phyloP scores from a whole-genome alignment of 1,140 invertebrate species.

The Leptestheria dahalacensis region DNA sequence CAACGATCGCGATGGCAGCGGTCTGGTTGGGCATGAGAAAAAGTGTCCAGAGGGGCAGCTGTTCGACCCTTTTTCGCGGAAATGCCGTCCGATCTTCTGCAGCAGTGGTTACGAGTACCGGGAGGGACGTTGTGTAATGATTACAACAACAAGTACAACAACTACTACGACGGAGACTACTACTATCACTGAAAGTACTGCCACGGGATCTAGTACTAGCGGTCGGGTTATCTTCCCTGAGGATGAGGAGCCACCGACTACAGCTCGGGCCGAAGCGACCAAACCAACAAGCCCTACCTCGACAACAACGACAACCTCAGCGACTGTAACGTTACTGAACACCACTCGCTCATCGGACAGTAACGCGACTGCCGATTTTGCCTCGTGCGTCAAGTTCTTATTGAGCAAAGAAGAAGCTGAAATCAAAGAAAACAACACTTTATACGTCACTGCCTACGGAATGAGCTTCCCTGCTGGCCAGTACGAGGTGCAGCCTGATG shows the following conservation, averaged over 20 bases:
- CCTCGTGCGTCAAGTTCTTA: slow-evolving; percentile 30
- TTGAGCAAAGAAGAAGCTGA: slow-evolving; percentile 30
- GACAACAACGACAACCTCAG: not conserved
- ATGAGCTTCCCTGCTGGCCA: slow-evolving; percentile 24
- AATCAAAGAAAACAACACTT: slow-evolving; percentile 26
- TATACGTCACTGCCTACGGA: slow-evolving; percentile 29
- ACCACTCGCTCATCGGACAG: not conserved
- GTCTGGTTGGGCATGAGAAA: slow-evolving; percentile 27
- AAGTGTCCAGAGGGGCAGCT: slow-evolving; percentile 27
- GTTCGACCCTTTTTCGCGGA: slow-evolving; percentile 38
- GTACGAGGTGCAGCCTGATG: slow-evolving; percentile 24
- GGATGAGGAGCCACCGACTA: too few species aligned
- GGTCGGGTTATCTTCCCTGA: too few species aligned
- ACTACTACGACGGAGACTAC: too few species aligned
- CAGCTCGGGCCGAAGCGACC: too few species aligned
- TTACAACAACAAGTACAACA: too few species aligned
- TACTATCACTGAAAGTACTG: too few species aligned
- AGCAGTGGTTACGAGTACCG: slow-evolving; percentile 18
- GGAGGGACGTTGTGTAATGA: slow-evolving; percentile 19
- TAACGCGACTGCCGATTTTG: not conserved
- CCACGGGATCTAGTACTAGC: too few species aligned
- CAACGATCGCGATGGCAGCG: slow-evolving; percentile 23
- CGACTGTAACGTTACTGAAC: not conserved
- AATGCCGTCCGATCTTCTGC: slow-evolving; percentile 31
- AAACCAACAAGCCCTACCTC: too few species aligned